Conservation (phyloP, 2,797 vertebrate genomes). For the Sciurus vulgaris region DNA sequence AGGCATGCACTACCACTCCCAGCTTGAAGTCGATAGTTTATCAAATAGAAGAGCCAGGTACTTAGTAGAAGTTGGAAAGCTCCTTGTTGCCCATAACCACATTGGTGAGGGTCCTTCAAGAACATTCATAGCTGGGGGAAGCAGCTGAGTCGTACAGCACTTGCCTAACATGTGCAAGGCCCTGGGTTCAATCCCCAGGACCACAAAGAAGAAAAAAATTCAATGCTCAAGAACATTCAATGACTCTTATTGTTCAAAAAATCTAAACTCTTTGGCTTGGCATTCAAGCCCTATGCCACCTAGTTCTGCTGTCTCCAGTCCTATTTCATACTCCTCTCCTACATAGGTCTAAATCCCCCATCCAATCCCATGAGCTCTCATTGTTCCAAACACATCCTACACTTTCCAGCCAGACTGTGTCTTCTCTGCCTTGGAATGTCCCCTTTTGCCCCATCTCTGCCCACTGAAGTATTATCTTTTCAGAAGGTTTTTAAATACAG, state of each 20-base stretch:
- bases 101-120: background rate
- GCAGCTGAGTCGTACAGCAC: background rate
- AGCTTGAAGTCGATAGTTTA: background rate
- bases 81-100: background rate
- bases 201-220: background rate
- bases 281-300: background rate
- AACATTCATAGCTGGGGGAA: background rate
- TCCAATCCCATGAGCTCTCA: background rate
- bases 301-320: background rate
- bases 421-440: background rate
- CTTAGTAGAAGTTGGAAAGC: background rate
- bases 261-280: background rate
- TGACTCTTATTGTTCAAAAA: slow-evolving; percentile 10
- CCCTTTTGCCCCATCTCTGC: background rate
- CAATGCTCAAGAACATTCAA: background rate
- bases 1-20: too few species aligned
- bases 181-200: background rate
- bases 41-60: background rate
- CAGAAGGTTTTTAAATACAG: background rate
- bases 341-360: background rate
- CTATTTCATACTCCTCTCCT: background rate
- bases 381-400: background rate
- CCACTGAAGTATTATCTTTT: background rate
- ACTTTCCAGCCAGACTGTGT: background rate
- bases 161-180: background rate